A percentile compares a stretch with the other conserved stretches of the same genome.
Evolutionary conservation across 2,113 vertebrate genomes (phyloP).

Genomic region (Oryctolagus cuniculus): mOryCun1.1 NC_091438.1:115834501-115835000

Average conservation of each 20-base stretch:
- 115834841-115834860: neutral
- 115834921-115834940: neutral
- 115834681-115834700: neutral
- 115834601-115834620: neutral
- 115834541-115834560: neutral
- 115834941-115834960: constrained; percentile 52
- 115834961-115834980: constrained; percentile 46
- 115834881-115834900: constrained; percentile 20
- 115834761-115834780: neutral
- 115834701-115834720: neutral
- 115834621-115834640: neutral
- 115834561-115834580: neutral
- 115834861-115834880: neutral
- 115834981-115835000: constrained; percentile 42
- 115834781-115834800: neutral
- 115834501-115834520: too few species aligned
- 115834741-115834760: neutral
- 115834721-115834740: neutral
- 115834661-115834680: neutral
- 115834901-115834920: constrained; percentile 5
- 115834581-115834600: neutral
- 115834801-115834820: neutral
- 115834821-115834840: neutral
- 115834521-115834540: neutral
- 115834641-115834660: neutral